Evolutionary conservation across 2,113 vertebrate species (phyloP).

Genomic region (Romanogobio albipinnatus): DNA sequence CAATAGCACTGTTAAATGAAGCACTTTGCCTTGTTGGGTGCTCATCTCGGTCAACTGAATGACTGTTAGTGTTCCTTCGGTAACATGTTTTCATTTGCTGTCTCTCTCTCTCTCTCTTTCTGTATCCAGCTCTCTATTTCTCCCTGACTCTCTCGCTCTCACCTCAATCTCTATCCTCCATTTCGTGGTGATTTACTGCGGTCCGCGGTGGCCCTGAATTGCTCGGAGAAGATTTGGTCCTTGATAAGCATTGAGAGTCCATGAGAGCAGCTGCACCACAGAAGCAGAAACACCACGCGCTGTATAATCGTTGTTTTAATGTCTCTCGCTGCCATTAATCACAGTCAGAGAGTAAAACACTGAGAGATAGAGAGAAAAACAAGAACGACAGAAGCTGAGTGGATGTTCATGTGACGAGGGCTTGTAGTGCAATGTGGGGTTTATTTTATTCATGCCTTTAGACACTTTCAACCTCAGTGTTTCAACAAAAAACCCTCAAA

Average conservation of each 20-base stretch:
- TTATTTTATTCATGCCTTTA: neutral
- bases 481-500: too few species aligned
- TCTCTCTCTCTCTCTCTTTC: conserved; percentile 24
- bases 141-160: conserved; percentile 20
- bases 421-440: neutral
- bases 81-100: neutral
- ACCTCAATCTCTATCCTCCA: conserved; percentile 20
- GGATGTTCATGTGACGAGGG: neutral
- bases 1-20: neutral
- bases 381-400: neutral
- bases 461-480: neutral
- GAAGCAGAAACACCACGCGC: conserved; percentile 59
- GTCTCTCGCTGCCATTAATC: conserved; percentile 67
- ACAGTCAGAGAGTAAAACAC: conserved; percentile 58
- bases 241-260: conserved; percentile 57
- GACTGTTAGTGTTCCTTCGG: neutral
- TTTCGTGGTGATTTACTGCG: conserved; percentile 29
- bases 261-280: conserved; percentile 52
- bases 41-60: neutral
- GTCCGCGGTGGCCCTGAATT: conserved; percentile 28
- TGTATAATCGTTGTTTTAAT: conserved; percentile 69
- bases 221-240: conserved; percentile 50
- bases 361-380: conserved; percentile 19
- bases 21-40: neutral
- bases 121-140: conserved; percentile 9